Evolutionary conservation across 2,888 invertebrate genomes (phyloP).

Genomic region (Chrysodeixis includens): DNA sequence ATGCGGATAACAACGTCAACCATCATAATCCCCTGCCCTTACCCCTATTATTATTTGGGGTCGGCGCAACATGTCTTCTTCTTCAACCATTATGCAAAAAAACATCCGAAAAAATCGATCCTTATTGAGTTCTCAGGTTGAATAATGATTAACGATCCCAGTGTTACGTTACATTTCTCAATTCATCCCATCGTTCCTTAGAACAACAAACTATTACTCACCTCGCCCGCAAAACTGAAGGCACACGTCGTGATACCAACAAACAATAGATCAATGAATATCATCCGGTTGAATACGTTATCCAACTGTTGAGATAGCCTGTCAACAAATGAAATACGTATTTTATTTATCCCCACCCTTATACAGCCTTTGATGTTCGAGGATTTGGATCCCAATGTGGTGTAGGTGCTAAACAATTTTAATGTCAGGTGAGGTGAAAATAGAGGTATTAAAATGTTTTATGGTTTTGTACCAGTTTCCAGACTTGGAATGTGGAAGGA

Average conservation of each 20-base stretch:
- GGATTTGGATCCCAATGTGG: constrained; percentile 25
- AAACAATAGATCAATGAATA: constrained; percentile 72
- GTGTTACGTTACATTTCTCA: not conserved
- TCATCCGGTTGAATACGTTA: constrained; percentile 68
- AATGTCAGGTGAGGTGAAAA: not conserved
- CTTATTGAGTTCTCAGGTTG: not conserved
- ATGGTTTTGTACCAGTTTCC: not conserved
- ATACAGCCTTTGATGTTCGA: constrained; percentile 38
- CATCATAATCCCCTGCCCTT: too few species aligned
- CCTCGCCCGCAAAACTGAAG: constrained; percentile 70
- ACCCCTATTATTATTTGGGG: too few species aligned
- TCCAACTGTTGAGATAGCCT: constrained; percentile 69
- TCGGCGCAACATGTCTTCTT: too few species aligned
- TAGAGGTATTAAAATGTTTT: not conserved
- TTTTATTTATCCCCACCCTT: constrained; percentile 50
- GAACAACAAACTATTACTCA: constrained; percentile 54
- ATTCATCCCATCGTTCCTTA: not conserved
- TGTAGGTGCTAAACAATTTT: not conserved
- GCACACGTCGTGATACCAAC: constrained; percentile 71
- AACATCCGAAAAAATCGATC: not conserved
- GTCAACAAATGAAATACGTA: constrained; percentile 52
- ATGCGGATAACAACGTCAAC: too few species aligned
- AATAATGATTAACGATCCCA: not conserved
- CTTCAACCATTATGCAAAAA: not conserved
- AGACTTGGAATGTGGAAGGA: not conserved